Conservation (phyloP, 2,113 vertebrate species). For the Holacanthus passer region DNA sequence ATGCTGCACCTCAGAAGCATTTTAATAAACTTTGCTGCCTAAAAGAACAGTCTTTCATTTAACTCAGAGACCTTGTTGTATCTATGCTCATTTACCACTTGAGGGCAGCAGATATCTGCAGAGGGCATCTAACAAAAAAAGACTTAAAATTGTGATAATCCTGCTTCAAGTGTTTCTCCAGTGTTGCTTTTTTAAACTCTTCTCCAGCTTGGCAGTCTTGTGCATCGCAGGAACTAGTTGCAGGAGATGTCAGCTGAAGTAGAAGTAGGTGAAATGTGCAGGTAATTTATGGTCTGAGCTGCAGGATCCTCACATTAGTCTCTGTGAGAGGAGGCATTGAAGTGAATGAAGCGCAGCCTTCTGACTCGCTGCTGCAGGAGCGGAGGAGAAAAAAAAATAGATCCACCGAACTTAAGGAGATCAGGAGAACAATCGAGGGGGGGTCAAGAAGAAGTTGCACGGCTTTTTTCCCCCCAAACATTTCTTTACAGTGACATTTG, state of each 20-base stretch:
- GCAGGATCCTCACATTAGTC: constrained; percentile 27
- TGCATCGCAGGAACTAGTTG: neutral
- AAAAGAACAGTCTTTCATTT: neutral
- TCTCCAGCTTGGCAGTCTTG: neutral
- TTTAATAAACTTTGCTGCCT: constrained; percentile 47
- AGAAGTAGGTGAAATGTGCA: constrained; percentile 10
- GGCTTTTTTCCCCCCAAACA: constrained; percentile 51
- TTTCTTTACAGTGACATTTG: constrained; percentile 56
- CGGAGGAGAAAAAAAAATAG: neutral
- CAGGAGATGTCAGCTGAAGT: neutral
- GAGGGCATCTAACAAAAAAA: neutral
- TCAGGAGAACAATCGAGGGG: constrained; percentile 30
- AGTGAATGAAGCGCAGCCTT: constrained; percentile 59
- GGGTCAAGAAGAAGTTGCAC: constrained; percentile 11
- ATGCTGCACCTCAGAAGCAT: constrained; percentile 21
- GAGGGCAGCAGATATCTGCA: constrained; percentile 54
- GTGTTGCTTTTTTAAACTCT: neutral
- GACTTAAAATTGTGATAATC: neutral
- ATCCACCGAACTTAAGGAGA: constrained; percentile 70
- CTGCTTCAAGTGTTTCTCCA: neutral
- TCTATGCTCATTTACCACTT: constrained; percentile 22
- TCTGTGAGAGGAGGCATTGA: constrained; percentile 49
- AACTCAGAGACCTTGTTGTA: neutral
- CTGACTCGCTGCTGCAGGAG: constrained; percentile 50
- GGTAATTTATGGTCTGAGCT: constrained; percentile 2